Evolutionary conservation across 2,888 invertebrate species (phyloP).

Genomic region (Pyrrhia umbra): DNA sequence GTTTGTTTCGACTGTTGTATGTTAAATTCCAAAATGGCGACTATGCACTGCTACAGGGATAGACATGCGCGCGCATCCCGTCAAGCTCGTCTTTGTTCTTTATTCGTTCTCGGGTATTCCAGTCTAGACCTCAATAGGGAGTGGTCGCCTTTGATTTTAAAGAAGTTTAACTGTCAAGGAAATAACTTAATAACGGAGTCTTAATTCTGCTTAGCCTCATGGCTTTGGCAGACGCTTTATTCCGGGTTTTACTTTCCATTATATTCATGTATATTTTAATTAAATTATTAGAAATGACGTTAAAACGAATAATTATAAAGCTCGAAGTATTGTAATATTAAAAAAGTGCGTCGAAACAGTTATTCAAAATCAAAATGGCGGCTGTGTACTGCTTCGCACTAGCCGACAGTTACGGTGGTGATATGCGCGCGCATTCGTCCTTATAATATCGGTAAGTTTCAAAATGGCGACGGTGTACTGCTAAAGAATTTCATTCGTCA

Average conservation of each 20-base stretch:
- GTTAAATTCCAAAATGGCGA: not conserved
- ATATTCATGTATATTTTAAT: not conserved
- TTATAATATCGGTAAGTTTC: slow-evolving; percentile 2
- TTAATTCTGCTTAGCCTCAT: not conserved
- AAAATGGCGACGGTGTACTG: slow-evolving; percentile 10
- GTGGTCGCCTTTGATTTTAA: not conserved
- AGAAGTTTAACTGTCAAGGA: not conserved
- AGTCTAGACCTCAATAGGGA: not conserved
- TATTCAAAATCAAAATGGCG: not conserved
- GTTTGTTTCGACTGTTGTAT: too few relatives aligned
- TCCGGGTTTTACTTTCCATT: not conserved
- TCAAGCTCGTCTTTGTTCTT: not conserved
- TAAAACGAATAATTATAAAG: too few relatives aligned
- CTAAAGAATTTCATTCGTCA: not conserved
- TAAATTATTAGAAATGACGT: not conserved
- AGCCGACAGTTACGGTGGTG: too few relatives aligned
- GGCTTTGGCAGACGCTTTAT: not conserved
- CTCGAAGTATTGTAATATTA: too few relatives aligned
- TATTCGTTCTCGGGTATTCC: not conserved
- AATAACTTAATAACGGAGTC: not conserved
- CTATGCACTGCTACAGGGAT: not conserved
- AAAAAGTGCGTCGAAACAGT: too few relatives aligned
- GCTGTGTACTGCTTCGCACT: too few relatives aligned
- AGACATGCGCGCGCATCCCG: slow-evolving; percentile 14
- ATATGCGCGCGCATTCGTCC: not conserved